Base-by-base conservation (phyloP, 2,113 vertebrate species). In the Nanorana parkeri region DNA sequence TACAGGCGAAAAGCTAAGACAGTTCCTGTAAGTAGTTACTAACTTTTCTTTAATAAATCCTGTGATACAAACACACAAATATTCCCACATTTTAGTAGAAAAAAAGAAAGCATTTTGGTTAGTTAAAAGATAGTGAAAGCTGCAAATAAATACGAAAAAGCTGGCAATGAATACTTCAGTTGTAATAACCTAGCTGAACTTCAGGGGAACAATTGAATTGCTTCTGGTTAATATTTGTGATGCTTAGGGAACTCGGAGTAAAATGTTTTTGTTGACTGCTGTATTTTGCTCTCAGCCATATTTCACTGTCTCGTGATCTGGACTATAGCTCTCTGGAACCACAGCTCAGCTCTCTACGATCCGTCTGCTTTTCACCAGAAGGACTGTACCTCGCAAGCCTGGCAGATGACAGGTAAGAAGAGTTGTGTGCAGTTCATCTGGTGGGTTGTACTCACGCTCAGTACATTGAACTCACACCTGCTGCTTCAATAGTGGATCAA, bases 291-390 rank as follows among this genome's bases (percentile, higher is more conserved):
- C 16, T 16, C 84, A 94, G 93, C 82, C 90, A 93, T 0, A 86
- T 90, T 75, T 88, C 91, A 0, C 56, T 92, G 77, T 85, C 87
- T 17, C 65, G 89, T 0, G 69, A 84, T 0, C 56, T 88, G 89
- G 93, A 94, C 0, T 88, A 91, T 52, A 85, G 86, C 83, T 85
- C 85, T 0, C 84, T 85, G 0, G 91, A 92, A 1, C 88, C 92
- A 81, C 90, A 86, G 86, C 92, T 84, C 87, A 96, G 90, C 91
- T 92, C 97, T 16, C 88, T 96, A 86, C 88, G 96, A 8, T 94
- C 96, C 0, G 93, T 98, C 81, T 95, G 94, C 85, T 99, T 99
- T 89, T 99, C 97, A 13, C 95, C 96, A 0, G 95, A 95, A 78
- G 96, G 96, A 64, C 86, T 98, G 77, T 94, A 97, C 86, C 85